Evolutionary conservation across 2,797 vertebrate species (phyloP), one percentile per base, ranked within the genome.

Genomic region (Eutrigla gurnardus): DNA sequence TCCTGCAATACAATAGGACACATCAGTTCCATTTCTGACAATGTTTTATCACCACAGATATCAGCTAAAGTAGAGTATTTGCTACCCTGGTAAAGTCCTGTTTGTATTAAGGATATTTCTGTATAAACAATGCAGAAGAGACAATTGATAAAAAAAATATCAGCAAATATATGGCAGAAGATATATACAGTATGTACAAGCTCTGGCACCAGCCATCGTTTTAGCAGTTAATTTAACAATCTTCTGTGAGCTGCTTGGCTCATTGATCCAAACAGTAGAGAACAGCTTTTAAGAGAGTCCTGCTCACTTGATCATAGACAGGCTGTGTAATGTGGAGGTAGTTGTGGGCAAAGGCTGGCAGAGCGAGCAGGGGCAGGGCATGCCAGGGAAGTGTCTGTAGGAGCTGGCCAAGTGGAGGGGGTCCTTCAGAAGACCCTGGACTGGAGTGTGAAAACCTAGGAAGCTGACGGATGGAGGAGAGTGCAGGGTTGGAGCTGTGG

Each of bases 381-480:
- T 94, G 74, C 95, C 95, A 0, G 94, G 93, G 80, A 94, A 94
- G 91, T 95, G 95, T 83, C 94, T 91, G 93, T 93, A 95, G 46
- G 92, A 80, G 83, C 89, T 39, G 54, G 86, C 73, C 75, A 95
- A 88, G 68, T 94, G 94, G 60, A 93, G 91, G 2, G 93, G 90
- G 65, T 94, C 93, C 81, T 94, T 94, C 73, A 93, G 83, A 35
- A 94, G 89, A 70, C 90, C 75, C 57, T 92, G 93, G 7, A 94
- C 88, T 0, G 94, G 87, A 46, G 93, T 84, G 2, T 93, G 94
- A 66, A 95, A 96, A 1, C 95, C 83, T 71, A 96, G 81, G 75
- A 93, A 95, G 84, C 82, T 85, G 37, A 93, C 76, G 0, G 94
- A 81, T 0, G 94, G 91, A 39, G 94, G 91, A 2, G 94, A 95